These are phyloP conservation scores for Heliconius aoede DNA, from an alignment of 2,888 invertebrate species.

Conservation along the genomic window DNA sequence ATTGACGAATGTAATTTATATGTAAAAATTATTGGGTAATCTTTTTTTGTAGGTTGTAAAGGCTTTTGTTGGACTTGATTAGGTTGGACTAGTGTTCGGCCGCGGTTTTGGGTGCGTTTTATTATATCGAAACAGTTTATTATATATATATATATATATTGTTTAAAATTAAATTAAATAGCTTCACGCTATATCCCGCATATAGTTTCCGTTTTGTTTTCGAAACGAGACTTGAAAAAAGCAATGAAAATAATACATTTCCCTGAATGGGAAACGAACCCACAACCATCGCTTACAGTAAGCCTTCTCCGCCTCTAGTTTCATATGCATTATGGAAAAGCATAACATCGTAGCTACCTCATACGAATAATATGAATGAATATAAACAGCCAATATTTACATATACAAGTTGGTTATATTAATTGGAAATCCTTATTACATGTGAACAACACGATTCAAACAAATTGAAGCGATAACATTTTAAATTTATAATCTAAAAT, in stretches of 20 bases:
- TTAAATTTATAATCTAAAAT: constrained; percentile 34
- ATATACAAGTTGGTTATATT: neutral
- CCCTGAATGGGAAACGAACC: neutral
- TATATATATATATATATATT: neutral
- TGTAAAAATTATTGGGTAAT: constrained; percentile 43
- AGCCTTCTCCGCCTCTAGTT: neutral
- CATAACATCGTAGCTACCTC: neutral
- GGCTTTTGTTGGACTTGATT: neutral
- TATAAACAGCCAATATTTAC: constrained; percentile 3
- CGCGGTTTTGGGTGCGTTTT: neutral
- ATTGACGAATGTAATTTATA: constrained; percentile 46
- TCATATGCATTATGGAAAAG: neutral
- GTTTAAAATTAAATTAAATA: neutral
- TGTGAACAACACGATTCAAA: constrained; percentile 43
- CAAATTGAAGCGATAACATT: constrained; percentile 41
- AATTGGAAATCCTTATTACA: constrained; percentile 18
- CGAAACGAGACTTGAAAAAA: too few species aligned
- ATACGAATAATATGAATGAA: neutral
- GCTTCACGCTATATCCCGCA: neutral
- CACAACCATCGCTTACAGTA: neutral
- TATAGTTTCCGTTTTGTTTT: neutral
- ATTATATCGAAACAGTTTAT: neutral
- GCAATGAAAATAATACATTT: neutral
- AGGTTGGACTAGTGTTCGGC: neutral
- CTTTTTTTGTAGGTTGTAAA: constrained; percentile 15